These are phyloP conservation scores for Panopea generosa DNA, from an alignment of 2,888 invertebrate genomes.

Conservation along the genomic window DNA sequence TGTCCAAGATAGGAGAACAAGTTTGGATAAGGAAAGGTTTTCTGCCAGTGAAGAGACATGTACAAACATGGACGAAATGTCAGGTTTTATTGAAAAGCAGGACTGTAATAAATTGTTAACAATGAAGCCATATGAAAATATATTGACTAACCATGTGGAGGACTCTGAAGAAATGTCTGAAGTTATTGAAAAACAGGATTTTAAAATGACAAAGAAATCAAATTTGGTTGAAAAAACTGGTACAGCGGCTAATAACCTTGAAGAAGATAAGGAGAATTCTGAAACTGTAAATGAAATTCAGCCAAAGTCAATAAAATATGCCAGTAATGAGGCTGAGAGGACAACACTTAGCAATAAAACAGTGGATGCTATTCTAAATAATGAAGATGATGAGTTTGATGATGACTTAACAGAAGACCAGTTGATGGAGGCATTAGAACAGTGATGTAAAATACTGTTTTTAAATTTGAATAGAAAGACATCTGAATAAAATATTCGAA, in stretches of 20 bases:
- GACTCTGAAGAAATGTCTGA: conserved; percentile 47
- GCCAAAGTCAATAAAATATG: neutral
- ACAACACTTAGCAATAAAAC: neutral
- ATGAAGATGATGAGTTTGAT: conserved; percentile 26
- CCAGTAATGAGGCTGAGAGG: neutral
- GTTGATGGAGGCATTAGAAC: conserved; percentile 45
- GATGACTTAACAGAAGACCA: conserved; percentile 52
- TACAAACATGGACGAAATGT: conserved; percentile 11
- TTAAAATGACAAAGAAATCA: neutral
- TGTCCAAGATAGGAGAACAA: neutral
- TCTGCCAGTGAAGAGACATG: conserved; percentile 1
- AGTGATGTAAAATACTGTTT: too few relatives aligned
- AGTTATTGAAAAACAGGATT: conserved; percentile 25
- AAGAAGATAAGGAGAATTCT: conserved; percentile 9
- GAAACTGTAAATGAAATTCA: neutral
- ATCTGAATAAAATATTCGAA: too few relatives aligned
- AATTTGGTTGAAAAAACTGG: neutral
- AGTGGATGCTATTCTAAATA: neutral
- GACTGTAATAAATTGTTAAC: neutral
- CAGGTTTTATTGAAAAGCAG: conserved; percentile 15
- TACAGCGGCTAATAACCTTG: neutral
- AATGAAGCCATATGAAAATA: neutral
- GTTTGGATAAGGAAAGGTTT: neutral
- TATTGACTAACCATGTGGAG: neutral
- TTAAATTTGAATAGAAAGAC: too few relatives aligned